Evolutionary conservation across 2,888 invertebrate species (phyloP), one percentile per base, ranked within the genome.

Genomic region (Cenopis cana): DNA sequence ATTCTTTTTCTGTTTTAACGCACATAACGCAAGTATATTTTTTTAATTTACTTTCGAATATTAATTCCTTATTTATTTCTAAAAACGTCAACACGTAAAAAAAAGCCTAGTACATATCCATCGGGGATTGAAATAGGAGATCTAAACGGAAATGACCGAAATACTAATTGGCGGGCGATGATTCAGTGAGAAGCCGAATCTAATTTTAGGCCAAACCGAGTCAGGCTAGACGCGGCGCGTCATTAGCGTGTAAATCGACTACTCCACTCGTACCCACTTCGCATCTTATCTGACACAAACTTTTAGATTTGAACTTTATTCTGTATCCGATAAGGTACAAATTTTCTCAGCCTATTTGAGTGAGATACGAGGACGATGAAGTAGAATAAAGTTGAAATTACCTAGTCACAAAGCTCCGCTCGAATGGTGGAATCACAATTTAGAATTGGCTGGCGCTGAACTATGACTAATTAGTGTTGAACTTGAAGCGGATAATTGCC

Each of bases 121-220:
- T 14, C 38, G 10, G 54, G 36, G 52, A 54, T 54, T 6, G 3
- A 59, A 69, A 65, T 59, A 50, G 56, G 69, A 36, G 55, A 67
- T 71, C 66, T 17, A 60, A 67, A 61, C 66, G 71, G 71, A 67
- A 67, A 67, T 67, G 54, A 49, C 55, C 66, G 66, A 71, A 71
- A 71, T 71, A 49, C 71, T 67, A 71, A 67, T 71, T 71, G 66
- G 66, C 50, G 49, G 18, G 61, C 38, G 61, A 67, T 71, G 71
- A 71, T 71, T 71, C 71, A 71, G 49, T 50, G 20, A 46, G 46
- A 33, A 69, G 55, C 46, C 55, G 52, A 52, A 38, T 67, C 66
- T 71, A 71, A 71, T 71, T 71, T 70, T 71, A 71, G 50, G 59
- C 52, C 33, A 24, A 56, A 50, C 38, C 29, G 55, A 61, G 62